Base-by-base conservation (phyloP, 2,888 invertebrate genomes). In the Pandemis cinnamomeana region DNA sequence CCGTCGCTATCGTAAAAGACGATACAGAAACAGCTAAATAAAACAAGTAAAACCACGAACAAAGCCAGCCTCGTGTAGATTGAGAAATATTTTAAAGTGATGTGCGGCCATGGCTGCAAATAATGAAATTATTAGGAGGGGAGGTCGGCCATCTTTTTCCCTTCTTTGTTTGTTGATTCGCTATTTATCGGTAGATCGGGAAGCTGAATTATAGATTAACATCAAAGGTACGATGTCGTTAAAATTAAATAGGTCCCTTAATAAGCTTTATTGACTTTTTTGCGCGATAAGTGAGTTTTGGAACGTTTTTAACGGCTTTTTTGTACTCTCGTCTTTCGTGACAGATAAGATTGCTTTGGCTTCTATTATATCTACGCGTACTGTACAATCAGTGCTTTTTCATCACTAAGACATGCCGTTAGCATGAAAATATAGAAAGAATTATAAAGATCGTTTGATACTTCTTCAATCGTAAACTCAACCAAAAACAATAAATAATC, bases 171-270 rank as follows among this genome's bases (percentile, higher is more conserved):
- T 67, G 70, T 53, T 66, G 64, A 74, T 74, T 74, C 72, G 46
- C 69, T 73, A 73, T 73, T 74, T 74, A 74, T 74, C 74, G 74
- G 74, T 67, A 67, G 71, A 74, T 74, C 75, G 75, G 64, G 84
- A 83, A 80, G 81, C 84, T 82, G 82, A 81, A 86, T 84, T 87
- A 86, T 86, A 89, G 89, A 91, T 91, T 89, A 90, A 89, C 88
- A 90, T 91, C 91, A 90, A 91, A 91, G 87, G 86, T 80, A 84
- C 27, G 27, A 4, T 82, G 83, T 86, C 86, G 87, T 89, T 87
- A 89, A 89, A 87, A 88, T 88, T 89, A 87, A 88, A 89, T 86
- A 84, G 84, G 69, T 63, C 48, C 69, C 27, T 36, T 67, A 72
- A 55, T 67, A 61, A 72, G 72, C 13, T 78, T 79, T 79, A 78